Conservation (phyloP, 2,113 vertebrate species). For the Anhinga rufa region DNA sequence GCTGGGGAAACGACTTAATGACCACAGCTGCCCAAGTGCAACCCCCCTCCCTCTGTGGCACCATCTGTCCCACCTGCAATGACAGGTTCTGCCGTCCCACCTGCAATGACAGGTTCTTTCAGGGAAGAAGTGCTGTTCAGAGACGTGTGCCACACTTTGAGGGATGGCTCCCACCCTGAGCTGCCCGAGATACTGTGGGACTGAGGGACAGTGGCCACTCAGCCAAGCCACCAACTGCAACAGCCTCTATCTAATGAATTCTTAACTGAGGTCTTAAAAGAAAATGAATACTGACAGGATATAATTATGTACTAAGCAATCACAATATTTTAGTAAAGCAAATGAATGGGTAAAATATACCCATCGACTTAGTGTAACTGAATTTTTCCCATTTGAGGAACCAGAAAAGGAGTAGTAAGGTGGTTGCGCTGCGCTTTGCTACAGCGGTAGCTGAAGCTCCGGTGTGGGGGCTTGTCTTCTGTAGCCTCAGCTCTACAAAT, state of each 20-base stretch:
- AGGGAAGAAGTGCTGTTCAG: background rate
- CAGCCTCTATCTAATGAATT: background rate
- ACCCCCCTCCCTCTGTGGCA: no score
- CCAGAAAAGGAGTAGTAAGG: background rate
- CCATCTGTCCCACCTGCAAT: background rate
- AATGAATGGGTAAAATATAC: background rate
- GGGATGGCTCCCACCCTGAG: background rate
- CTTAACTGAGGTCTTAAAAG: background rate
- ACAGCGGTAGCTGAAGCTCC: background rate
- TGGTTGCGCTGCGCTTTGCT: background rate
- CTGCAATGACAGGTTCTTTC: background rate
- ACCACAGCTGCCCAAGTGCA: background rate
- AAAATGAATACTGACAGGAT: background rate
- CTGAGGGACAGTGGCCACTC: background rate
- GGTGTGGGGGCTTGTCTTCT: background rate
- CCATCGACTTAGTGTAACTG: background rate
- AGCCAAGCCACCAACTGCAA: background rate
- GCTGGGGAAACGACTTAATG: background rate
- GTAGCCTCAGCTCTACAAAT: background rate
- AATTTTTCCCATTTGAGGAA: background rate
- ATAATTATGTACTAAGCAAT: background rate
- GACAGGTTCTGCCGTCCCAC: background rate
- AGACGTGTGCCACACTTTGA: fast-evolving
- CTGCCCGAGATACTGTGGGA: fast-evolving
- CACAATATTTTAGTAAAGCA: background rate